These are phyloP conservation scores for Drosophila emarginata DNA, from an alignment of 2,888 invertebrate species.

Conservation along the genomic window DNA sequence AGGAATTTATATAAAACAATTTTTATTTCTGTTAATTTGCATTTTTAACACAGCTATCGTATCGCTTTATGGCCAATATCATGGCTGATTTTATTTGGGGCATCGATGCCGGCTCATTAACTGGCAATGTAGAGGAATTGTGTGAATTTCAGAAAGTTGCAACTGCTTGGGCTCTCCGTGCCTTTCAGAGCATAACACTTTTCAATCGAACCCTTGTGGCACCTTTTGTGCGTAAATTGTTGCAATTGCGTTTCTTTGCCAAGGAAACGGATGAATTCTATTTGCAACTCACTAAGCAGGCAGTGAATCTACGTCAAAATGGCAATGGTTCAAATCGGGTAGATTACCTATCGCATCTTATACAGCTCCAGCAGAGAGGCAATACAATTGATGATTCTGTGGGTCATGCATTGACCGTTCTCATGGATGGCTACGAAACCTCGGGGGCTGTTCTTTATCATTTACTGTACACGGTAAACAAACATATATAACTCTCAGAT, in stretches of 20 bases:
- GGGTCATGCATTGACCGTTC: slow-evolving; percentile 71
- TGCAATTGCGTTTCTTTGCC: slow-evolving; percentile 58
- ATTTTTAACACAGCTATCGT: slow-evolving; percentile 57
- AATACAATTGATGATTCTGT: slow-evolving; percentile 68
- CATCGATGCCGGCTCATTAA: slow-evolving; percentile 71
- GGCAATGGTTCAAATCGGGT: slow-evolving; percentile 48
- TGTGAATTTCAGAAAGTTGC: slow-evolving; percentile 50
- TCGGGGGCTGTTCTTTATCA: slow-evolving; percentile 70
- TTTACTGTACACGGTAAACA: slow-evolving; percentile 57
- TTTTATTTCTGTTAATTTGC: background rate
- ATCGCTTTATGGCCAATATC: slow-evolving; percentile 68
- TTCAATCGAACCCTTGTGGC: slow-evolving; percentile 58
- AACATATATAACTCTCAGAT: background rate
- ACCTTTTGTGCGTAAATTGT: slow-evolving; percentile 42
- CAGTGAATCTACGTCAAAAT: slow-evolving; percentile 57
- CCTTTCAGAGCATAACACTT: slow-evolving; percentile 39
- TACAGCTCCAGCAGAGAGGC: slow-evolving; percentile 72
- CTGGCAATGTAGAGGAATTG: slow-evolving; percentile 30
- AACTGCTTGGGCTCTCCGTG: slow-evolving; percentile 36
- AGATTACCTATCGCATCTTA: slow-evolving; percentile 77
- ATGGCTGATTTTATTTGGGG: slow-evolving; percentile 79
- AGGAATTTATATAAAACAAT: background rate
- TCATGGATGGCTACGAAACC: slow-evolving; percentile 80
- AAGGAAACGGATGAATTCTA: slow-evolving; percentile 85
- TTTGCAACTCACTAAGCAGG: slow-evolving; percentile 65